Evolutionary conservation across 2,888 invertebrate species (phyloP), one percentile per base, ranked within the genome.

Genomic region (Hyppa rectilinea): DNA sequence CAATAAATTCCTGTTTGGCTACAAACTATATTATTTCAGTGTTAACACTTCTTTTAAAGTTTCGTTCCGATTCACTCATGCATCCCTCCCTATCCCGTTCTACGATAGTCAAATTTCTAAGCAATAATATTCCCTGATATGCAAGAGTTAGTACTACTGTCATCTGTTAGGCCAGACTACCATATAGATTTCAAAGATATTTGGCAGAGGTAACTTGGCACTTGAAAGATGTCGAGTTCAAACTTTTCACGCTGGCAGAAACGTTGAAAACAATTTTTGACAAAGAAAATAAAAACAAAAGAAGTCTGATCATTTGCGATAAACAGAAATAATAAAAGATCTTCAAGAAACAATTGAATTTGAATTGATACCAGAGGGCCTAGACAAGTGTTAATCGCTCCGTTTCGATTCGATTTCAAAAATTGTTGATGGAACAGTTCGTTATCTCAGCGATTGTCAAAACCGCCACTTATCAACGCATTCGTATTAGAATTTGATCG

Each of bases 171-270:
- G 4, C 3, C 23, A 63, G 52, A 64, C 14, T 38, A 45, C 43
- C 14, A 3, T 52, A 52, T 6, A 75, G n/a, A 71, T 75, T 53
- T 45, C 4, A 5, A 53, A 14, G 17, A 17, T 17, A 75, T 65
- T 71, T 71, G 76, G 71, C 76, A 34, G 3, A 40, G 20, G 38
- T 66, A 14, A n/a, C 31, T 71, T 75, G 67, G 67, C 66, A 34
- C 6, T 23, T 10, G 26, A 7, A 53, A 36, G 34, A n/a, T n/a
- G 34, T 49, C 36, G 14, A 0, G 12, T 34, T 17, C n/a, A 36
- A 52, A 43, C n/a, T 53, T 49, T 50, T 17, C 31, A 38, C 0
- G 6, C 20, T 14, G 7, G 5, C 14, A 6, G 9, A 12, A n/a
- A 17, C 9, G 9, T 43, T 26, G 23, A 17, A 31, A 20, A 50